Evolutionary conservation across 2,888 invertebrate genomes (phyloP).

Genomic region (Ryuthela nishihirai): DNA sequence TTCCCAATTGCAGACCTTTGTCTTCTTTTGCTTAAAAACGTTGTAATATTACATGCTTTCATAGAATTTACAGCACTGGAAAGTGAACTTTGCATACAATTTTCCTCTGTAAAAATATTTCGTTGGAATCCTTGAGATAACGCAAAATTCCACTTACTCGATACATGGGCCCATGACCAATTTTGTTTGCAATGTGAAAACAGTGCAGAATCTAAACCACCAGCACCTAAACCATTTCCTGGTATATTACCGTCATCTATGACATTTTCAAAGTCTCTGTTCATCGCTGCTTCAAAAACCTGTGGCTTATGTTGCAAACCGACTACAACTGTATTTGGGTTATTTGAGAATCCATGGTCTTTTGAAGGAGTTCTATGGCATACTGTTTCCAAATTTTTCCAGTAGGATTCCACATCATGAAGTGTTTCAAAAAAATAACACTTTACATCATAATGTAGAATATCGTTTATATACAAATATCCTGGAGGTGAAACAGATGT

Average conservation of each 20-base stretch:
- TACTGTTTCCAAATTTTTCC: constrained; percentile 62
- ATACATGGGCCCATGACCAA: too few species aligned
- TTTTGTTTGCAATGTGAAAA: constrained; percentile 55
- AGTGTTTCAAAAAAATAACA: constrained; percentile 57
- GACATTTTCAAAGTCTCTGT: constrained; percentile 55
- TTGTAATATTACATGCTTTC: too few species aligned
- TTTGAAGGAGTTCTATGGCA: constrained; percentile 65
- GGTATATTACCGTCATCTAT: constrained; percentile 59
- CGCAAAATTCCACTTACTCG: too few species aligned
- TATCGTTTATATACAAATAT: constrained; percentile 59
- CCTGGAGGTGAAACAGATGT: constrained; percentile 62
- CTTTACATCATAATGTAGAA: constrained; percentile 58
- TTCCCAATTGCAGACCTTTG: too few species aligned
- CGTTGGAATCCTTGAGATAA: too few species aligned
- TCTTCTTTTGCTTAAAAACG: too few species aligned
- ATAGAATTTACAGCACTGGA: too few species aligned
- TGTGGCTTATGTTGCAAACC: constrained; percentile 50
- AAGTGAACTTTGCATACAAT: too few species aligned
- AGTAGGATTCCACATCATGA: constrained; percentile 57
- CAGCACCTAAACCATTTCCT: constrained; percentile 69
- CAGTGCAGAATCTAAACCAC: constrained; percentile 66
- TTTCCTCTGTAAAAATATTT: too few species aligned
- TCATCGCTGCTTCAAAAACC: constrained; percentile 53
- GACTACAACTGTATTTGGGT: constrained; percentile 21
- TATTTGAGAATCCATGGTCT: constrained; percentile 42